These are phyloP conservation scores for Syngnathus acus DNA, from an alignment of 2,797 vertebrate genomes.

Conservation along the genomic window DNA sequence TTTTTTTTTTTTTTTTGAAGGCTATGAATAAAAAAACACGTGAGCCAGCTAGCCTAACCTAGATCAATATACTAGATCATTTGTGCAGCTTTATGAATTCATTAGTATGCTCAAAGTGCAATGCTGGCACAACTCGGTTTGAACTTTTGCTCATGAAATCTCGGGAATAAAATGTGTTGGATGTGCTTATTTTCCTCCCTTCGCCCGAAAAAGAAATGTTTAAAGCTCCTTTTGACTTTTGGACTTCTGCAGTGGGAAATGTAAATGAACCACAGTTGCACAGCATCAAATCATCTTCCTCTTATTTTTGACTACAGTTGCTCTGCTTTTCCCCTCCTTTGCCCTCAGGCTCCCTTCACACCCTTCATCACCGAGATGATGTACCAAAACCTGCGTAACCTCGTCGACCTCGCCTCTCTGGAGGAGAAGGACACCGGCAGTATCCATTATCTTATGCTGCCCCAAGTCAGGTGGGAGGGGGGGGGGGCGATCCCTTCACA, in stretches of 20 bases:
- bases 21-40: conserved; percentile 1
- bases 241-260: conserved; percentile 27
- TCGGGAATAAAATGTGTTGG: conserved; percentile 17
- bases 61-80: conserved; percentile 48
- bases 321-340: conserved; percentile 25
- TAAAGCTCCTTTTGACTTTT: conserved; percentile 23
- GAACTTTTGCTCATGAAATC: conserved; percentile 29
- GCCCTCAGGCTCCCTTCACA: conserved; percentile 86
- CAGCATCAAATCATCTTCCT: conserved; percentile 21
- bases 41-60: conserved; percentile 34
- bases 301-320: conserved; percentile 11
- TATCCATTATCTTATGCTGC: conserved; percentile 98
- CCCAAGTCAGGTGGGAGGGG: conserved; percentile 77
- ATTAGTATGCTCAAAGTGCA: conserved; percentile 36
- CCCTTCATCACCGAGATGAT: conserved; percentile 98
- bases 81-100: conserved; percentile 35
- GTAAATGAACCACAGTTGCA: conserved; percentile 30
- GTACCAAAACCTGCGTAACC: conserved; percentile 89
- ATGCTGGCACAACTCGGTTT: conserved; percentile 20
- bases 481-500: not conserved
- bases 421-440: conserved; percentile 86
- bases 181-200: conserved; percentile 6
- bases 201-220: not conserved
- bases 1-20: not conserved
- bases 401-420: conserved; percentile 80